Base-by-base conservation (phyloP, 1,140 invertebrate genomes). In the Heterodera carotae region DNA sequence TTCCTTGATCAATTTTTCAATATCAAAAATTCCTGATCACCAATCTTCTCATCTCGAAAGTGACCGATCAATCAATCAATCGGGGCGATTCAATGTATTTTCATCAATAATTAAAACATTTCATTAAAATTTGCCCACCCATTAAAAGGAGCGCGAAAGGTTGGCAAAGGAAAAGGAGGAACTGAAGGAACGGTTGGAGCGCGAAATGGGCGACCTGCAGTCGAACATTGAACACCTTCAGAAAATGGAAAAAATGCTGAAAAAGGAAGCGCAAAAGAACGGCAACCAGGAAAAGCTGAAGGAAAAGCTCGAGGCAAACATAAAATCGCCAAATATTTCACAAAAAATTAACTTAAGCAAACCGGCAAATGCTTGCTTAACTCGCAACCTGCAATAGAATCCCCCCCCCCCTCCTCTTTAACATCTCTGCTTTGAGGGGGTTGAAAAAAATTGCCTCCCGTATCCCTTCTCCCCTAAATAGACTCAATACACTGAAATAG, bases 211-310 rank as follows among this genome's bases (percentile, higher is more conserved):
- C 4, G 89, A 91, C 80, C 84, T 91, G 15, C 90, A 91, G 79
- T 85, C 89, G n/a, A 91, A 91, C 81, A 86, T 91, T 4, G 88
- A 86, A 78, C 88, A 90, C 39, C 89, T 91, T 71, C 90, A 91
- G 86, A 90, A 90, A 88, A 88, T 90, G 18, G 89, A 89, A 69
- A 86, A 85, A 43, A 88, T 88, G 87, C 71, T 90, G 36, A 79
- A 82, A 69, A 86, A 81, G 69, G 88, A 84, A 27, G 77, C 80
- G 6, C 75, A 77, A 0, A 80, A 84, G 62, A 60, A 76, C 39
- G 71, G 71, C 22, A 76, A 76, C 39, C 60, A 77, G 25, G 76
- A 80, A 25, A 36, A 76, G 2, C 59, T 80, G 36, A 74, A 77
- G 56, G 79, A 66, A 75, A 82, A 43, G 36, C 70, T 25, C 82